Evolutionary conservation across 1,140 invertebrate genomes (phyloP).

Genomic region (Theocolax elegans): DNA sequence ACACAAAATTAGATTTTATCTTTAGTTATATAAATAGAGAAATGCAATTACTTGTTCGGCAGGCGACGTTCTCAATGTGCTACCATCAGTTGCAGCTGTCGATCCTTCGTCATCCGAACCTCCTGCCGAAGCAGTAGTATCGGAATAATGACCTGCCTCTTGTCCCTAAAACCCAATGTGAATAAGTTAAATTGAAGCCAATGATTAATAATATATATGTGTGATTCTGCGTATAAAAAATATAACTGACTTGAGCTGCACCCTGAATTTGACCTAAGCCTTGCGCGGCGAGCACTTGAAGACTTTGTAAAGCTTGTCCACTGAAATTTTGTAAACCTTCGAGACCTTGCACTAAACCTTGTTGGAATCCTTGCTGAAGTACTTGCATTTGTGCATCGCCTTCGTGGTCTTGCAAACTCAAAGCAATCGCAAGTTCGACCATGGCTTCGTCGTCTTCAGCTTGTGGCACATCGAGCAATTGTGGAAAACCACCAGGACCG

Average conservation of each 20-base stretch:
- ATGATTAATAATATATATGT: too few relatives aligned
- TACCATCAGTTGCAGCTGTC: slow-evolving; percentile 92
- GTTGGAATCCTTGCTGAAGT: slow-evolving; percentile 67
- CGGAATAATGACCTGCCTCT: slow-evolving; percentile 75
- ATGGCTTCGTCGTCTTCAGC: slow-evolving; percentile 96
- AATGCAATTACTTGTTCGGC: slow-evolving; percentile 75
- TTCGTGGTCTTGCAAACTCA: slow-evolving; percentile 87
- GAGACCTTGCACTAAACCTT: slow-evolving; percentile 65
- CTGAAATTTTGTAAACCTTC: slow-evolving; percentile 62
- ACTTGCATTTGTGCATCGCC: slow-evolving; percentile 65
- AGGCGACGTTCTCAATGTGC: slow-evolving; percentile 88
- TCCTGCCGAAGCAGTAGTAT: slow-evolving; percentile 84
- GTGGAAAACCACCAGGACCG: slow-evolving; percentile 73
- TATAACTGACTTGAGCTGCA: slow-evolving; percentile 51
- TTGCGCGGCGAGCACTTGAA: slow-evolving; percentile 63
- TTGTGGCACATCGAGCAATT: slow-evolving; percentile 86
- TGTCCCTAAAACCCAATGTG: slow-evolving; percentile 52
- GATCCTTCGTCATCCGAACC: slow-evolving; percentile 95
- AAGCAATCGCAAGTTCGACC: slow-evolving; percentile 94
- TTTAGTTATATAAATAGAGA: too few relatives aligned
- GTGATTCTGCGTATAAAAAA: too few relatives aligned
- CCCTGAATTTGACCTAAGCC: slow-evolving; percentile 56
- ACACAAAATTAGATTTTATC: too few relatives aligned
- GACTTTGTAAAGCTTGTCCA: slow-evolving; percentile 66
- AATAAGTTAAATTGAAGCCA: too few relatives aligned